Evolutionary conservation across 2,113 vertebrate genomes (phyloP), one percentile per base, ranked within the genome.

Genomic region (Parotia lawesii): DNA sequence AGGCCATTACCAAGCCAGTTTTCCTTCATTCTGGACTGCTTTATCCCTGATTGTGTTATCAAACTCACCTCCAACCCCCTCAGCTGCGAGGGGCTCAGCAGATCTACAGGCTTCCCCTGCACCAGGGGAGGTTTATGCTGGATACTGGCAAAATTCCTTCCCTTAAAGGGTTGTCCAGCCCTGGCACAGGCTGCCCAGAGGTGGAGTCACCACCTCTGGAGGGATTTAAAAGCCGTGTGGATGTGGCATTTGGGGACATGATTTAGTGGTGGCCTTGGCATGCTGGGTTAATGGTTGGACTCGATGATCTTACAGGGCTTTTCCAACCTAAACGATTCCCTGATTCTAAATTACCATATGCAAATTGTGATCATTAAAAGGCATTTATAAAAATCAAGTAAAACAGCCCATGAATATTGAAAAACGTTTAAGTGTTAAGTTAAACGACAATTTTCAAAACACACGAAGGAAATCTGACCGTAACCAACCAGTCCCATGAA

Each of bases 361-460:
- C 96, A 97, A 96, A 95, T 91, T 29, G 86, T 35, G 91, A 92
- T 92, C 91, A 97, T 92, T 86, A 79, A 81, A 92, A 94, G 80
- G 94, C 93, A 73, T 93, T 94, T 92, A n/a, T 91, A 95, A 92
- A 76, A 96, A 54, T 51, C 91, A 60, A 95, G 87, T 72, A 87
- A 71, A 94, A 94, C 25, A 93, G 78, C 37, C 91, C 61, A 80
- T 88, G 92, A 96, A 90, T 92, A 89, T 87, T 87, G 95, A 96
- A 90, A 88, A 94, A 73, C 9, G 13, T 82, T 90, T 28, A 90
- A 88, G 85, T 42, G 61, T 73, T 2, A 77, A 89, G 92, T 76
- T 85, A 96, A 96, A 96, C 19, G 95, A 91, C 95, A 88, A 94
- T 91, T 95, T 92, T 89, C 93, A 91, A 94, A 95, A 91, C 96